Evolutionary conservation across 2,113 vertebrate species (phyloP).

Genomic region (Macroglossus sobrinus): DNA sequence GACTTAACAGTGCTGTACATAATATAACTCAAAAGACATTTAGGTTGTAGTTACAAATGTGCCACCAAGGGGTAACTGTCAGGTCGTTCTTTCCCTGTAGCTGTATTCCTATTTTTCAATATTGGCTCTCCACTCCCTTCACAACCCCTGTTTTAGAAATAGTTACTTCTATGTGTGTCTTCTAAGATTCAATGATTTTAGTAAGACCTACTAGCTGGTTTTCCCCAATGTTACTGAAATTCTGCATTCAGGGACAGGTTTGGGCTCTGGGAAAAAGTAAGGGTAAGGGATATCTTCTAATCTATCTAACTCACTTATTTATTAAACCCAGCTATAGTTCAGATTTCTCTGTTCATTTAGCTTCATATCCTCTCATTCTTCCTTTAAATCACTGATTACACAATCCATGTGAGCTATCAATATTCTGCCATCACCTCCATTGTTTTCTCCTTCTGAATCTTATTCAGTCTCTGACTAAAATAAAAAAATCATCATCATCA

Average conservation of each 20-base stretch:
- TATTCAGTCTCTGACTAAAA: neutral
- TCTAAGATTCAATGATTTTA: neutral
- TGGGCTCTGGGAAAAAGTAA: neutral
- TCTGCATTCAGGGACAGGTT: accelerated
- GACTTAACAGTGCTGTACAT: neutral
- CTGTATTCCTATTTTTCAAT: neutral
- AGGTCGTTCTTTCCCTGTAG: neutral
- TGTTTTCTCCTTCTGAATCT: neutral
- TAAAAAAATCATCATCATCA: neutral
- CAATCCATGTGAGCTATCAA: neutral
- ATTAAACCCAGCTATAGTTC: neutral
- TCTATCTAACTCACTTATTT: neutral
- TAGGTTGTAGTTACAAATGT: neutral
- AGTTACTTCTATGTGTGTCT: neutral
- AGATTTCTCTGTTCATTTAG: neutral
- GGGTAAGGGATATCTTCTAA: neutral
- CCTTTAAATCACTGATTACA: neutral
- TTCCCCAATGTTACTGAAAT: neutral
- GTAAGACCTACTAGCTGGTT: neutral
- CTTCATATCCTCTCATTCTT: neutral
- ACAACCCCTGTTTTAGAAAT: neutral
- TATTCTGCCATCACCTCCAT: neutral
- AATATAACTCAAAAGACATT: neutral
- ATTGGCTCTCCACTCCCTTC: neutral
- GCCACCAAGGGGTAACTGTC: neutral